These are phyloP conservation scores for Trichomycterus rosablanca DNA, from an alignment of 2,113 vertebrate species.

Conservation along the genomic window DNA sequence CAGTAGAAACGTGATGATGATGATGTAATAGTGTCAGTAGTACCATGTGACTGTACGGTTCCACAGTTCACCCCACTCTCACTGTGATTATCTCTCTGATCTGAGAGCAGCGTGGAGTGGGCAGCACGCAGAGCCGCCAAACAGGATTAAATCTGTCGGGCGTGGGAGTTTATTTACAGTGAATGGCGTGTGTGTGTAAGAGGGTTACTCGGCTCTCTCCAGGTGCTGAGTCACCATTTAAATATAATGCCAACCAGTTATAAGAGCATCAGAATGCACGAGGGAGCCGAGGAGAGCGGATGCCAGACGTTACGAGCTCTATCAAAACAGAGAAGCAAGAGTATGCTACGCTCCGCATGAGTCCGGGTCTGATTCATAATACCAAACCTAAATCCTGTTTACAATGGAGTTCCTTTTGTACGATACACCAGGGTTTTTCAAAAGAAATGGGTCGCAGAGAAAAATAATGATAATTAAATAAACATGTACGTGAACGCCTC, in stretches of 20 bases:
- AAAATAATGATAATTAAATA: no score
- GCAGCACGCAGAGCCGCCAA: slow-evolving; percentile 5
- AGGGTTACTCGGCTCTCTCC: slow-evolving; percentile 2
- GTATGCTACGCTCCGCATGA: background rate
- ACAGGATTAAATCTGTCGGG: slow-evolving; percentile 12
- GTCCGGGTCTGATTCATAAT: background rate
- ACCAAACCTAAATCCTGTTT: no score
- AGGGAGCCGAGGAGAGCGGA: background rate
- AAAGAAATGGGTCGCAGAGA: no score
- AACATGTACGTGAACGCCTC: no score
- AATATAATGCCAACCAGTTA: background rate
- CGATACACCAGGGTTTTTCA: no score
- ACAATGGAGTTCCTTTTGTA: no score
- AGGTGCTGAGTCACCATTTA: slow-evolving; percentile 17
- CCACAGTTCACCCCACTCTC: background rate
- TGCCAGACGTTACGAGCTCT: background rate
- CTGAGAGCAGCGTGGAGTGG: slow-evolving; percentile 4
- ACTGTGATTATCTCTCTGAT: background rate
- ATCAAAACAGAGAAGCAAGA: background rate
- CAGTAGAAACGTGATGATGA: no score
- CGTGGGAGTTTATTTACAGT: slow-evolving; percentile 34
- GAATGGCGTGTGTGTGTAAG: slow-evolving; percentile 2
- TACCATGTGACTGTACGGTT: background rate
- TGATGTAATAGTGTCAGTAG: background rate
- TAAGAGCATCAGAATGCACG: slow-evolving; percentile 3